Conservation (phyloP, 2,888 invertebrate genomes). For the Ectobius pallidus region DNA sequence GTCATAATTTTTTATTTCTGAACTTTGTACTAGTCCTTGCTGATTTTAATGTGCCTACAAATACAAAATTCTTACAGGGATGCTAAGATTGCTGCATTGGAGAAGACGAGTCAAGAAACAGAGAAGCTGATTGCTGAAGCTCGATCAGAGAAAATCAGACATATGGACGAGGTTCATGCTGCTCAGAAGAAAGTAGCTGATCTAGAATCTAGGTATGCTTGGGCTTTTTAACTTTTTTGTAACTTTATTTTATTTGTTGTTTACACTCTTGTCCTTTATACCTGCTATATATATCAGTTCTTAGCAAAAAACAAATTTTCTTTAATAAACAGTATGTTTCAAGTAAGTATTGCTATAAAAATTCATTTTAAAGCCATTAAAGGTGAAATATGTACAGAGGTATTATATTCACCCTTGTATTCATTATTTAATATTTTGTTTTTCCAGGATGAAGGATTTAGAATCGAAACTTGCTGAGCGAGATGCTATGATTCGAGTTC, state of each 20-base stretch:
- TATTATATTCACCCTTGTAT: no score
- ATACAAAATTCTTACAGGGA: constrained; percentile 70
- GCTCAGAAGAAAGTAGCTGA: constrained; percentile 87
- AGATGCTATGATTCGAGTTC: constrained; percentile 88
- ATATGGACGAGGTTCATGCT: constrained; percentile 87
- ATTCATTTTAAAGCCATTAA: no score
- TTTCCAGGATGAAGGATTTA: constrained; percentile 78
- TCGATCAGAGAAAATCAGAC: constrained; percentile 82
- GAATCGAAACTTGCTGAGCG: constrained; percentile 88
- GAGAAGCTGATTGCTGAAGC: constrained; percentile 87
- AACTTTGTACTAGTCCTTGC: no score
- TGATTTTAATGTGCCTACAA: no score
- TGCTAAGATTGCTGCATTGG: constrained; percentile 82
- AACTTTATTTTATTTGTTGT: neutral
- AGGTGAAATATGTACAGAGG: no score
- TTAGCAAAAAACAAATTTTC: neutral
- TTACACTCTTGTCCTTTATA: neutral
- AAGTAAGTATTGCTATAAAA: no score
- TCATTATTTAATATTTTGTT: no score
- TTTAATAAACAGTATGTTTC: neutral
- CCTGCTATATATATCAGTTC: neutral
- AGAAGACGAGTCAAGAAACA: constrained; percentile 82
- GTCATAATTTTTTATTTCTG: no score
- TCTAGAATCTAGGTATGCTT: constrained; percentile 75
- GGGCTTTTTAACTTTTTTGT: neutral